phyloP scores from a whole-genome alignment of 2,797 vertebrate genomes.

The Lutjanus argentimaculatus region DNA sequence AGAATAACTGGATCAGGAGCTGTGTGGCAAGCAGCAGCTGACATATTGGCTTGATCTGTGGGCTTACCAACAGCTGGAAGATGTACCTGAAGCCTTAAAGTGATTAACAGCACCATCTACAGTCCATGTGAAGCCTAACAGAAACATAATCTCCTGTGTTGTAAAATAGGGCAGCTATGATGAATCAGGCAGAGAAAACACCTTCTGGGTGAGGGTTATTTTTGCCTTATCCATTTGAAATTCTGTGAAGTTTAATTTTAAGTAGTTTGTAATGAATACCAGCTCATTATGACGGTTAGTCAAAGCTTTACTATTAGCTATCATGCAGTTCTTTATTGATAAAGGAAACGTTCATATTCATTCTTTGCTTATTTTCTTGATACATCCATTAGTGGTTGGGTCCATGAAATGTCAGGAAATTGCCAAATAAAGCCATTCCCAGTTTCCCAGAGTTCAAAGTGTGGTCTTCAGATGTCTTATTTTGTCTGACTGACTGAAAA shows the following conservation, averaged over 20 bases:
- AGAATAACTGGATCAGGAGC: too few relatives aligned
- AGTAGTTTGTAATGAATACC: neutral
- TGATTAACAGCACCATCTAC: constrained; percentile 2
- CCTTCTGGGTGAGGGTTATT: too few relatives aligned
- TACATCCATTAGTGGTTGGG: neutral
- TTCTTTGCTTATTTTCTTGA: neutral
- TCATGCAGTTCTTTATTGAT: neutral
- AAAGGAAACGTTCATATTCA: neutral
- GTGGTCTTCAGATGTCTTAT: too few relatives aligned
- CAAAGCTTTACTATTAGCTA: neutral
- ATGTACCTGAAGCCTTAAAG: too few relatives aligned
- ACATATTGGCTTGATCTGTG: too few relatives aligned
- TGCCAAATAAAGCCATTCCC: too few relatives aligned
- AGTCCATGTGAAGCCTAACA: neutral
- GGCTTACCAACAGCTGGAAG: too few relatives aligned
- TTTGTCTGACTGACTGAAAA: too few relatives aligned
- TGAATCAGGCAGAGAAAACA: neutral
- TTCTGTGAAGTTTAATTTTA: neutral
- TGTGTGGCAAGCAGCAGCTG: too few relatives aligned
- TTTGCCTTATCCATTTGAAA: too few relatives aligned
- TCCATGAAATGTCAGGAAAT: neutral
- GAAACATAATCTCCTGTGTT: neutral
- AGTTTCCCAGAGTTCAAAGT: too few relatives aligned
- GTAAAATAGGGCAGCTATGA: neutral
- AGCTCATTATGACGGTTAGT: neutral